Evolutionary conservation across 2,797 vertebrate species (phyloP).

Genomic region (Coranthus polyacanthus): DNA sequence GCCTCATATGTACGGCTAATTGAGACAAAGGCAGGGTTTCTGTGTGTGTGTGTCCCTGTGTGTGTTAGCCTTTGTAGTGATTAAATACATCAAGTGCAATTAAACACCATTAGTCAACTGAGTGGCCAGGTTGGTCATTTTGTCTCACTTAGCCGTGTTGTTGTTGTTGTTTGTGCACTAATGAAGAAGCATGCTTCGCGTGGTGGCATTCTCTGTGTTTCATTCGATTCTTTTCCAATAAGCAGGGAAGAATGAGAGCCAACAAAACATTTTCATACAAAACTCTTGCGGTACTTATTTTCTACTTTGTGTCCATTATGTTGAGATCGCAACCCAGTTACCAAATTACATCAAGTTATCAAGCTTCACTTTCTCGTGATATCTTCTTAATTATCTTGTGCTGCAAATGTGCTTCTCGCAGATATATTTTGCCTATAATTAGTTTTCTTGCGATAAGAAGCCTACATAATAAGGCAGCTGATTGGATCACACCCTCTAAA

Average conservation of each 20-base stretch:
- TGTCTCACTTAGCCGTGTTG: slow-evolving; percentile 26
- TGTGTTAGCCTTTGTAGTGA: slow-evolving; percentile 17
- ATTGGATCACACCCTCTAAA: slow-evolving; percentile 1
- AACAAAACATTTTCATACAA: not conserved
- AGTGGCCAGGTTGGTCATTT: not conserved
- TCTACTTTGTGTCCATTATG: not conserved
- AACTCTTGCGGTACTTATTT: not conserved
- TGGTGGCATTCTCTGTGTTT: not conserved
- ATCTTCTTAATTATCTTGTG: not conserved
- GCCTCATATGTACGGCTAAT: slow-evolving; percentile 33
- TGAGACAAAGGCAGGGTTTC: slow-evolving; percentile 26
- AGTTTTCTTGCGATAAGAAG: not conserved
- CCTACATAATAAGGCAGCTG: slow-evolving; percentile 1
- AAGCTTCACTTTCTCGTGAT: not conserved
- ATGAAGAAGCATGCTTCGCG: slow-evolving; percentile 15
- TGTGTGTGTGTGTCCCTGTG: not conserved
- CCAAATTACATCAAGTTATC: not conserved
- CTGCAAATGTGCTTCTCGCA: not conserved
- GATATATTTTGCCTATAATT: not conserved
- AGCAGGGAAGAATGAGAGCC: accelerated
- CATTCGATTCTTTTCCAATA: slow-evolving; percentile 21
- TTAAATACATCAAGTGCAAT: slow-evolving; percentile 23
- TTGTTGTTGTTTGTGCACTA: slow-evolving; percentile 15
- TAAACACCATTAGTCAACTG: not conserved
- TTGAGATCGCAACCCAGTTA: not conserved